Evolutionary conservation across 1,140 invertebrate species (phyloP), one percentile per base, ranked within the genome.

Genomic region (Araneus ventricosus): DNA sequence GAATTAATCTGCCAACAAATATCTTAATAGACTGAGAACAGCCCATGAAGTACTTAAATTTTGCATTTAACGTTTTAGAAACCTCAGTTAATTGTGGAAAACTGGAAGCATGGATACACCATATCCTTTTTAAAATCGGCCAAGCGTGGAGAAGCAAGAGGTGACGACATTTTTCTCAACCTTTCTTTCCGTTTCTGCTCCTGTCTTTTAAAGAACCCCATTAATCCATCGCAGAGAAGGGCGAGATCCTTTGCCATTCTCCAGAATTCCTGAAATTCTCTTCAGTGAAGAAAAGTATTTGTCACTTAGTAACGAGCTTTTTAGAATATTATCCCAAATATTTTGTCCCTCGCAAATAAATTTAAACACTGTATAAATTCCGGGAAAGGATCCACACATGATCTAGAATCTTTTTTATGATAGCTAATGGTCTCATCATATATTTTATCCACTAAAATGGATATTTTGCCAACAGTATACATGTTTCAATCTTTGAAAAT

Each of bases 251-350:
- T 41, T 63, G 89, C 41, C 61, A 63, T 85, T 61, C 37, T 67
- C 80, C n/a, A 7, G 61, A 57, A 92, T 92, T 92, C 82, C 61
- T 45, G 27, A 86, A 91, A 92, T 92, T 85, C 90, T 52, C 4
- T 67, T 67, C 61, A 52, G n/a, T 45, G 37, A 41, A 63, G 88
- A 87, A 45, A 92, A 92, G 80, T 70, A 92, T 92, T 92, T 86
- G 57, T 92, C 61, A 86, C 90, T 67, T 22, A 75, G 59, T 92
- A 92, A 92, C 39, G 90, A 92, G 90, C 8, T 41, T 61, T 85
- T 70, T 85, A 80, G 90, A 92, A 85, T 85, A 92, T 84, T 75
- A 37, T 75, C 22, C 67, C 0, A 37, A 75, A 34, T 75, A 37
- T 37, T 75, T 75, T 20, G 30, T 30, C 6, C 6, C 34, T 75